These are phyloP conservation scores for Baryphthengus martii DNA, from an alignment of 2,113 vertebrate species.

Conservation along the genomic window DNA sequence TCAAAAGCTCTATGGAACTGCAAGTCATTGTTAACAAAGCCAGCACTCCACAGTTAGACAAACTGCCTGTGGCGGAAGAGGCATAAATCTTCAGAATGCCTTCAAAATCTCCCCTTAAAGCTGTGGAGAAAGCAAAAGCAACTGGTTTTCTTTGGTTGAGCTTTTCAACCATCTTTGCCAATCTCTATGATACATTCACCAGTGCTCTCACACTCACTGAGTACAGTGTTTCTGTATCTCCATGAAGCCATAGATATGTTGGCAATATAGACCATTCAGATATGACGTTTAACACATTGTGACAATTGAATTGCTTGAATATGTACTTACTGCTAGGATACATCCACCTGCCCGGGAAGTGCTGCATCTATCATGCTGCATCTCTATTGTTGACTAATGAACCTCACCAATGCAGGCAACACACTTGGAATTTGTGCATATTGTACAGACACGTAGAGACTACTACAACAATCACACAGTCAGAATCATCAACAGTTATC, in stretches of 20 bases:
- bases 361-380: background rate
- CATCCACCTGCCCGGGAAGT: background rate
- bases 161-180: background rate
- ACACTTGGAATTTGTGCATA: background rate
- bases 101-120: background rate
- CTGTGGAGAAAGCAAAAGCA: background rate
- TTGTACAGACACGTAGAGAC: background rate
- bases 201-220: background rate
- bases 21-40: background rate
- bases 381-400: background rate
- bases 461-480: background rate
- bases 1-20: background rate
- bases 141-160: background rate
- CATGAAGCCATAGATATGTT: background rate
- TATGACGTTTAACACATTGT: background rate
- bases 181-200: background rate
- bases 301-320: background rate
- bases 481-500: fast-evolving
- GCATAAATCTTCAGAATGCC: background rate
- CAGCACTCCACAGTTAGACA: background rate
- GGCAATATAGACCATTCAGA: background rate
- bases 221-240: background rate
- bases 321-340: background rate
- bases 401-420: background rate
- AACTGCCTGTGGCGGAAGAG: background rate